Percentiles rank a stretch among this genome's conserved stretches.
Evolutionary conservation across 1,140 invertebrate species (phyloP).

Genomic region (Achroia grisella): DNA sequence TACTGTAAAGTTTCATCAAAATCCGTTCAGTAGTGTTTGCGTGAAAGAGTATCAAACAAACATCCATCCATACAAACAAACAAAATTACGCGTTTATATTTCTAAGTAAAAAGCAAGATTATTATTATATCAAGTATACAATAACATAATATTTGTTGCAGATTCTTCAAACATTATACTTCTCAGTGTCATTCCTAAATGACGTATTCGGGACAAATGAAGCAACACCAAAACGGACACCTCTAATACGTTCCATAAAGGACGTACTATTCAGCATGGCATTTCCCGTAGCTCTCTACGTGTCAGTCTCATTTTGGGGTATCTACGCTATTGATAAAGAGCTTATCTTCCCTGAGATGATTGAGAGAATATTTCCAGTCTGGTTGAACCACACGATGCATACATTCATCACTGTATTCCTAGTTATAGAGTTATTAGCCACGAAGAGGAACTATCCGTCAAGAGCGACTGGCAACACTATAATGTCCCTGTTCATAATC

Average conservation of each 20-base stretch:
- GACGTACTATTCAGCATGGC: constrained; percentile 82
- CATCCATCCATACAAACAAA: no score
- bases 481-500: constrained; percentile 75
- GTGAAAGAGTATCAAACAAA: no score
- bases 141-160: constrained; percentile 59
- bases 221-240: constrained; percentile 74
- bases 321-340: constrained; percentile 90
- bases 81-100: no score
- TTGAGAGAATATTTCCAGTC: constrained; percentile 79
- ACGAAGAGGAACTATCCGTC: constrained; percentile 80
- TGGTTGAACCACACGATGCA: constrained; percentile 95
- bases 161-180: constrained; percentile 84
- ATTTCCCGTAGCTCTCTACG: constrained; percentile 87
- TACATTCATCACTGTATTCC: constrained; percentile 83
- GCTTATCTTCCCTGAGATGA: constrained; percentile 80
- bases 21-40: no score
- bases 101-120: no score
- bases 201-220: constrained; percentile 82
- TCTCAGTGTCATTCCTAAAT: constrained; percentile 80
- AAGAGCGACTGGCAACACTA: constrained; percentile 71
- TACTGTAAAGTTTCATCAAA: no score
- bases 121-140: no score
- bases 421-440: constrained; percentile 80
- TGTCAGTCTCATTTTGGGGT: constrained; percentile 90
- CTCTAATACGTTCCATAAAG: constrained; percentile 79